Evolutionary conservation across 37 sponge, comb jelly and placozoan genomes (phyloP).

Genomic region (Ephydatia muelleri): DNA sequence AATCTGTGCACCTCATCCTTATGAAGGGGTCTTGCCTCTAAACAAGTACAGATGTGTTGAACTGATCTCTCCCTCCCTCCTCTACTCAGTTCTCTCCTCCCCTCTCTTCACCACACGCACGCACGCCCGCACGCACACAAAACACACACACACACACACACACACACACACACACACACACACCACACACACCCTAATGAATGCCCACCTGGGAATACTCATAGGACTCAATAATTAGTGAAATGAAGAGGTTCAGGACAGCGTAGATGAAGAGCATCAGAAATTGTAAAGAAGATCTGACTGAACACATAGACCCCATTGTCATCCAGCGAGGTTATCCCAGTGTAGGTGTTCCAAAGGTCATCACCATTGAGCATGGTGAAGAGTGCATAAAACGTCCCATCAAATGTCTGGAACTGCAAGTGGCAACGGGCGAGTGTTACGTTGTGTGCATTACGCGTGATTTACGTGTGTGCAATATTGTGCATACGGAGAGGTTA

Average conservation of each 20-base stretch:
- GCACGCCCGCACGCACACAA: background rate
- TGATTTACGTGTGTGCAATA: background rate
- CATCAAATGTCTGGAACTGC: conserved; percentile 27
- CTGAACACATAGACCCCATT: conserved; percentile 43
- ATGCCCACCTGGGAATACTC: conserved; percentile 37
- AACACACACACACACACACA: conserved; percentile 9
- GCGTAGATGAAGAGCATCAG: conserved; percentile 48
- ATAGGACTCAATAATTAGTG: conserved; percentile 45
- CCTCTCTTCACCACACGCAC: too few relatives aligned
- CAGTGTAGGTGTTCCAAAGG: conserved; percentile 30
- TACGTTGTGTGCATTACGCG: background rate
- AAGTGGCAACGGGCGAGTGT: background rate
- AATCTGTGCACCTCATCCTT: conserved; percentile 4
- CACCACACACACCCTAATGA: too few relatives aligned
- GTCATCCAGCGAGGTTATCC: conserved; percentile 12
- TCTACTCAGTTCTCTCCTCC: too few relatives aligned
- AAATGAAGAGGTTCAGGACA: conserved; percentile 66
- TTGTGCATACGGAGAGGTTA: too few relatives aligned
- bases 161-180: background rate
- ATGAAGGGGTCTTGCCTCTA: too few relatives aligned
- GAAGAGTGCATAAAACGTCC: conserved; percentile 39
- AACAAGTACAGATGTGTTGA: too few relatives aligned
- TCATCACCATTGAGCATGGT: conserved; percentile 64
- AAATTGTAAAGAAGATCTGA: conserved; percentile 44
- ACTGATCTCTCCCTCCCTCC: too few relatives aligned